Percentiles rank a stretch among this genome's conserved stretches.
These are phyloP conservation scores for Drosophila parvula DNA, from an alignment of 1,140 invertebrate species.

Conservation along the genomic window DNA sequence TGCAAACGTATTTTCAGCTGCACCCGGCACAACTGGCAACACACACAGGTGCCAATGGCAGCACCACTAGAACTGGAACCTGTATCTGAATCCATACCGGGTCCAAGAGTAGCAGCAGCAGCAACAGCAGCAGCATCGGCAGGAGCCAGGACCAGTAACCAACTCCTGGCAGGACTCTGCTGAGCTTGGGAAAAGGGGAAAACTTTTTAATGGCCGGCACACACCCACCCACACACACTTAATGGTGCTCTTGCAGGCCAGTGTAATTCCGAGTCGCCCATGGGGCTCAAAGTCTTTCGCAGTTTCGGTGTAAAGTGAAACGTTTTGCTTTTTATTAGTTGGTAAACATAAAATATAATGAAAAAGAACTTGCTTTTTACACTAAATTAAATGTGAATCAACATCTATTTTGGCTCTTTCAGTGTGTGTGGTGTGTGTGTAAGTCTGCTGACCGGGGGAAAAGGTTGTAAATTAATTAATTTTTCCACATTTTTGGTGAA, in stretches of 20 bases:
- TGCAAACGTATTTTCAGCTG: slow-evolving; percentile 81
- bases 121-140: slow-evolving; percentile 27
- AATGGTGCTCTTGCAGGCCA: slow-evolving; percentile 54
- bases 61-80: slow-evolving; percentile 52
- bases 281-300: slow-evolving; percentile 55
- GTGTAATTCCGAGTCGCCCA: slow-evolving; percentile 41
- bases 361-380: slow-evolving; percentile 44
- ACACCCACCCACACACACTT: slow-evolving; percentile 43
- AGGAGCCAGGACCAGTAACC: slow-evolving; percentile 17
- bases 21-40: slow-evolving; percentile 52
- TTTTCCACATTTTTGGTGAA: slow-evolving; percentile 3
- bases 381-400: slow-evolving; percentile 52
- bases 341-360: slow-evolving; percentile 56
- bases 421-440: background rate
- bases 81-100: slow-evolving; percentile 31
- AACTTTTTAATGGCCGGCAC: slow-evolving; percentile 76
- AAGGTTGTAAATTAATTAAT: slow-evolving; percentile 11
- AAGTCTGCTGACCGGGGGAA: background rate
- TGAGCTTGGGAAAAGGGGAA: slow-evolving; percentile 33
- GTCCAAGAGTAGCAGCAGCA: slow-evolving; percentile 3
- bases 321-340: slow-evolving; percentile 62
- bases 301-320: slow-evolving; percentile 55
- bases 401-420: slow-evolving; percentile 30
- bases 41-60: slow-evolving; percentile 73
- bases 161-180: slow-evolving; percentile 9